Conservation (phyloP, 2,113 vertebrate genomes). For the Hyla sarda region DNA sequence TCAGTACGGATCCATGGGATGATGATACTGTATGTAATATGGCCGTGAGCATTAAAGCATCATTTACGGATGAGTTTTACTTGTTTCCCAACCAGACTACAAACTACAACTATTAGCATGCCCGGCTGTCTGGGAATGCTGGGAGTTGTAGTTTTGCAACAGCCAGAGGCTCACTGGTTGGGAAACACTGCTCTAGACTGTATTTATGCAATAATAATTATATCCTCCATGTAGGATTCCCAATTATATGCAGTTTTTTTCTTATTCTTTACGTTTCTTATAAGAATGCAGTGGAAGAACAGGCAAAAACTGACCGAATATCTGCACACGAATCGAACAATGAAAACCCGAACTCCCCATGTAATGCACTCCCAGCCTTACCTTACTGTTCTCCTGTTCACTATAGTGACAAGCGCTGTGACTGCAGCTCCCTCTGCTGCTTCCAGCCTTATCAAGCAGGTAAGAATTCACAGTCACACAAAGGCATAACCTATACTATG, state of each 20-base stretch:
- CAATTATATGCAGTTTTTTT: neutral
- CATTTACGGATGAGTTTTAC: neutral
- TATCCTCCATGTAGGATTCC: neutral
- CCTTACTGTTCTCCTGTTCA: neutral
- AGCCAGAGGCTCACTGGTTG: too few species aligned
- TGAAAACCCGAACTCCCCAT: neutral
- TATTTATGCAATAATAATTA: neutral
- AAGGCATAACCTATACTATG: neutral
- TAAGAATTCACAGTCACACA: neutral
- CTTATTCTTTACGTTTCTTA: neutral
- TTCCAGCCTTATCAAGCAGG: neutral
- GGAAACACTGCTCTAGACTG: too few species aligned
- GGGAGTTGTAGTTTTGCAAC: too few species aligned
- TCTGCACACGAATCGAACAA: neutral
- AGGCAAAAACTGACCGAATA: neutral
- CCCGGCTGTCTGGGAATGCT: too few species aligned
- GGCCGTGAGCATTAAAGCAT: neutral
- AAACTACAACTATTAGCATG: too few species aligned
- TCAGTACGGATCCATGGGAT: neutral
- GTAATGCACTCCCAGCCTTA: neutral
- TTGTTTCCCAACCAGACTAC: too few species aligned
- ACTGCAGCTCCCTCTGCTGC: conserved; percentile 38
- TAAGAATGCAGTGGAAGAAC: neutral
- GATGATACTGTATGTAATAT: neutral
- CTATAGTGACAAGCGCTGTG: neutral